Evolutionary conservation across 2,113 vertebrate genomes (phyloP).

Genomic region (Atrichornis clamosus): DNA sequence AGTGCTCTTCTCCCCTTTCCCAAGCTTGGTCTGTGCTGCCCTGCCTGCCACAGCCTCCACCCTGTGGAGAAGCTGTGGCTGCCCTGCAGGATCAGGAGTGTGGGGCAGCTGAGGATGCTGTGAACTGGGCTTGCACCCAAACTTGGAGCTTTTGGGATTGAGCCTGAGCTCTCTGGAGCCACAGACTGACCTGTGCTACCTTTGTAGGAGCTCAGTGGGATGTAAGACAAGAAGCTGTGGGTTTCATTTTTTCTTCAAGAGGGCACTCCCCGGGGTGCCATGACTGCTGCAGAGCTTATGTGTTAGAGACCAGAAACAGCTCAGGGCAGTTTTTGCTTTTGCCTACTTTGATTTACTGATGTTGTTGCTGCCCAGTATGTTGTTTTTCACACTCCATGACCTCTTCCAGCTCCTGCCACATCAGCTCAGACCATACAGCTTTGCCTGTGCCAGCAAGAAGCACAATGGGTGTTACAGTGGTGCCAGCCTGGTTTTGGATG

Average conservation of each 20-base stretch:
- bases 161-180: background rate
- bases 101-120: background rate
- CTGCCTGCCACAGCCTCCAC: background rate
- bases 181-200: background rate
- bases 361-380: background rate
- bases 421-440: background rate
- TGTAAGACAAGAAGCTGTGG: background rate
- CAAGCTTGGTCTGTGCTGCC: background rate
- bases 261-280: background rate
- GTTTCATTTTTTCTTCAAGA: background rate
- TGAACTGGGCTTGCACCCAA: background rate
- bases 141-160: background rate
- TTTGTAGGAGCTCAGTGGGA: background rate
- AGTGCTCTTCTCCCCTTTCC: background rate
- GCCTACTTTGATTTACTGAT: background rate
- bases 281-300: background rate
- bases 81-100: fast-evolving
- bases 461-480: fast-evolving
- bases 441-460: background rate
- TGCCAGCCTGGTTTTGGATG: background rate
- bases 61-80: background rate
- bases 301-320: background rate
- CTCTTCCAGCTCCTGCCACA: background rate
- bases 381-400: background rate
- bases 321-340: background rate